Evolutionary conservation across 2,797 vertebrate genomes (phyloP).

Genomic region (Cetoscarus ocellatus): DNA sequence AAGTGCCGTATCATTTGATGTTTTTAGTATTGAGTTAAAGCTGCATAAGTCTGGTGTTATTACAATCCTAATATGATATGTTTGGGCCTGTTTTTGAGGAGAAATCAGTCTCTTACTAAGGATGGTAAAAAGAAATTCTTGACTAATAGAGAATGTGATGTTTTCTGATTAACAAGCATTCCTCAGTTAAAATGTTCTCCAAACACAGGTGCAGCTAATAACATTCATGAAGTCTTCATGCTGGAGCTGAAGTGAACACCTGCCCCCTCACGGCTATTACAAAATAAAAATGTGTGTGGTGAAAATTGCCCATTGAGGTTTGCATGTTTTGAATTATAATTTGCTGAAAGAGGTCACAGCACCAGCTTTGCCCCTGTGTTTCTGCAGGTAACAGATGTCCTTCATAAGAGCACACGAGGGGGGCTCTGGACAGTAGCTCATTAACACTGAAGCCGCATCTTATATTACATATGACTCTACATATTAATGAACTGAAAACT

Average conservation of each 20-base stretch:
- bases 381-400: conserved; percentile 16
- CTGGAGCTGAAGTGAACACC: conserved; percentile 7
- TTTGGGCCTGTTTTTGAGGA: too few relatives aligned
- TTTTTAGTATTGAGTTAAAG: too few relatives aligned
- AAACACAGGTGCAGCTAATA: conserved; percentile 2
- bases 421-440: neutral
- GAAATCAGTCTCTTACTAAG: too few relatives aligned
- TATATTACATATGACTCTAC: neutral
- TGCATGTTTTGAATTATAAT: conserved; percentile 37
- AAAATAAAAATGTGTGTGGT: conserved; percentile 2
- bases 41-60: too few relatives aligned
- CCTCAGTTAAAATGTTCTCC: neutral
- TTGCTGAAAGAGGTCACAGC: conserved; percentile 20
- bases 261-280: neutral
- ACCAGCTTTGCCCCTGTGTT: conserved; percentile 8
- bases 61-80: too few relatives aligned
- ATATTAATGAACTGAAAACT: neutral
- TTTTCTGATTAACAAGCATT: conserved; percentile 1
- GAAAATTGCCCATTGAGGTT: conserved; percentile 15
- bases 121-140: too few relatives aligned
- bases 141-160: too few relatives aligned
- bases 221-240: neutral
- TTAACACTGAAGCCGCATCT: neutral
- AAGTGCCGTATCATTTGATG: too few relatives aligned
- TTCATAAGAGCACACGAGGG: neutral